These are phyloP conservation scores for Octomys mimax DNA, from an alignment of 2,797 vertebrate genomes.

Conservation along the genomic window DNA sequence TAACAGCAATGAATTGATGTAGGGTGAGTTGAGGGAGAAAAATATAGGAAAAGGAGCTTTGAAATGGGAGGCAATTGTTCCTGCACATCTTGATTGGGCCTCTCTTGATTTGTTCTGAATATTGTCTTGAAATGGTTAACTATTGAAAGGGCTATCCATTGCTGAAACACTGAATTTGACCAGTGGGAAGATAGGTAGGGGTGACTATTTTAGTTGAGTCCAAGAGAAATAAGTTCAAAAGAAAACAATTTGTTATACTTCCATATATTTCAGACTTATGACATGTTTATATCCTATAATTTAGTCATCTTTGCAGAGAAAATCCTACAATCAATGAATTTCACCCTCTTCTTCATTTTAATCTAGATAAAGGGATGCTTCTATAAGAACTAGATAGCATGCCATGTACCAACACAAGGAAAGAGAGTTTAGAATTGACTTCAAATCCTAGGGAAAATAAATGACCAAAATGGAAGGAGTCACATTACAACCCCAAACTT, in stretches of 20 bases:
- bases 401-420: not conserved
- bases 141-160: not conserved
- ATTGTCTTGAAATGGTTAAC: too few relatives aligned
- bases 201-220: not conserved
- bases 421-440: not conserved
- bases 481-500: not conserved
- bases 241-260: not conserved
- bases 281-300: fast-evolving
- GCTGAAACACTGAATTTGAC: not conserved
- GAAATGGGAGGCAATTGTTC: not conserved
- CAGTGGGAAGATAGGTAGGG: not conserved
- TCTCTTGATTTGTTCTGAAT: not conserved
- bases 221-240: not conserved
- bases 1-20: not conserved
- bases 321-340: not conserved
- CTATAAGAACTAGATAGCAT: not conserved
- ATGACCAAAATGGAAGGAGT: not conserved
- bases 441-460: not conserved
- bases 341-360: not conserved
- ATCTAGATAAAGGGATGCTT: not conserved
- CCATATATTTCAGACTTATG: not conserved
- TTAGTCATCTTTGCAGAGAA: slow-evolving; percentile 13
- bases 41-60: not conserved
- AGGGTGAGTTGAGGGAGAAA: not conserved
- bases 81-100: not conserved